phyloP scores from a whole-genome alignment of 2,888 invertebrate genomes.

The Nephrotoma appendiculata region DNA sequence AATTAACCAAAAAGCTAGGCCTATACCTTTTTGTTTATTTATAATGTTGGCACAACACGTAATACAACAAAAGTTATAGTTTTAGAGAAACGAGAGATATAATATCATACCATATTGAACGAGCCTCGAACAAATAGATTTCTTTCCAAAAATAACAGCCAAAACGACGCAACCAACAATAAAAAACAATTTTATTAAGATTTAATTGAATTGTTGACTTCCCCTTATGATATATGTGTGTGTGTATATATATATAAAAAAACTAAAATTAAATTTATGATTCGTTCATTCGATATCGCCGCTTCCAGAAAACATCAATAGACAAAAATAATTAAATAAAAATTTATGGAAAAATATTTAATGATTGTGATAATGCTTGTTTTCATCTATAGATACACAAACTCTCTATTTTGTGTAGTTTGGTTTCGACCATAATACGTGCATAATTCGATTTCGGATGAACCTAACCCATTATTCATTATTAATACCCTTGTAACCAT shows the following conservation, averaged over 20 bases:
- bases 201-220: background rate
- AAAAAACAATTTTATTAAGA: background rate
- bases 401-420: too few species aligned
- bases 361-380: background rate
- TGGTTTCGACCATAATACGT: too few species aligned
- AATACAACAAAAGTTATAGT: background rate
- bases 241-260: background rate
- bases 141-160: background rate
- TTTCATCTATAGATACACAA: background rate
- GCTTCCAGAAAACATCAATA: background rate
- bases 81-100: background rate
- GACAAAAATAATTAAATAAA: background rate
- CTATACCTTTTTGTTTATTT: background rate
- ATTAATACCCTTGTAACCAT: too few species aligned
- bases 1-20: background rate
- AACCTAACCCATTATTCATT: too few species aligned
- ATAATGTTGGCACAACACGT: background rate
- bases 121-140: background rate
- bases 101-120: background rate
- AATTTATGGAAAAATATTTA: background rate
- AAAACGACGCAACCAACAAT: background rate
- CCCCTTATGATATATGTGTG: background rate
- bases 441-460: too few species aligned
- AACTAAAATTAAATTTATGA: background rate
- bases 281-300: background rate